phyloP scores from a whole-genome alignment of 1,140 invertebrate species.

The Ips nitidus region DNA sequence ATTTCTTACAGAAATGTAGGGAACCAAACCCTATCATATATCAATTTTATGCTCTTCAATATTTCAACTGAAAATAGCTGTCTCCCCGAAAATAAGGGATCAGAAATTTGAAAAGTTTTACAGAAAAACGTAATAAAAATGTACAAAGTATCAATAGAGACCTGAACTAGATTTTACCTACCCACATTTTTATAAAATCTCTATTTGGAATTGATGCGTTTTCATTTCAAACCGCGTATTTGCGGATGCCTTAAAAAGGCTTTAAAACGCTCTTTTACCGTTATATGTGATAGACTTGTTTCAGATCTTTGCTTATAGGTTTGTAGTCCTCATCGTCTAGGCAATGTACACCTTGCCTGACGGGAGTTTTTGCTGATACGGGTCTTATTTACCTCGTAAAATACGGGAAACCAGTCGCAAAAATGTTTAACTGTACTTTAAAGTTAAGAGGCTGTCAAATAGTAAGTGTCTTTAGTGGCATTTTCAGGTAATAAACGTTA shows the following conservation, averaged over 20 bases:
- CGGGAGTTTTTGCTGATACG: not conserved
- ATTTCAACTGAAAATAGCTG: no score
- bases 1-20: no score
- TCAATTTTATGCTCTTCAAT: no score
- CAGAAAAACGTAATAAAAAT: not conserved
- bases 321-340: slow-evolving; percentile 9
- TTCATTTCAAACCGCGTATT: slow-evolving; percentile 9
- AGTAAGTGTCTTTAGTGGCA: no score
- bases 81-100: no score
- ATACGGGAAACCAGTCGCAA: no score
- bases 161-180: slow-evolving; percentile 6
- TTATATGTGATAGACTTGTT: slow-evolving; percentile 11
- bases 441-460: no score
- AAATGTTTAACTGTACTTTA: no score
- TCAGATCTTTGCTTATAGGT: slow-evolving; percentile 6
- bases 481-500: no score
- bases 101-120: not conserved
- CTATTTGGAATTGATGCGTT: not conserved
- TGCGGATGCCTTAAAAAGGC: not conserved
- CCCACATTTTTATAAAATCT: not conserved
- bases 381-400: no score
- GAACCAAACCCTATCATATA: no score
- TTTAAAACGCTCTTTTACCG: slow-evolving; percentile 1
- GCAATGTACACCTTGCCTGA: slow-evolving; percentile 3
- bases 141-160: not conserved